Base-by-base conservation (phyloP, 2,888 invertebrate genomes). In the Ctenicera cuprea region DNA sequence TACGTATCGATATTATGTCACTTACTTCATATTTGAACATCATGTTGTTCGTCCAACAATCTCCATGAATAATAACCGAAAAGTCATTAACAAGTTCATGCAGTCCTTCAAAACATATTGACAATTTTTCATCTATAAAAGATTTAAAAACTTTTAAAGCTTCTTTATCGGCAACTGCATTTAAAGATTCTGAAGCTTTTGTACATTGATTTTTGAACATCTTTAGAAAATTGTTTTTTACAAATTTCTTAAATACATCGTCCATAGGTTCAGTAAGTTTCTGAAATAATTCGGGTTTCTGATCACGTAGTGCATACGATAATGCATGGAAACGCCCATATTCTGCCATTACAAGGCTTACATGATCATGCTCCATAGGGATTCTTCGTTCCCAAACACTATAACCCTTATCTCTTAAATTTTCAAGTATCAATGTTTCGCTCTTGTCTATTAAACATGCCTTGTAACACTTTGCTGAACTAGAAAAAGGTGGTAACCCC, bases 281-380 rank as follows among this genome's bases (percentile, higher is more conserved):
- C 62, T 18, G 78, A 52, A 68, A 80, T 81, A 65, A 43, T 16
- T 75, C 77, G 0, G 75, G 75, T 9, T 79, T 54, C 59, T 79
- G 76, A 43, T 80, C 76, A 45, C 79, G 79, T 38, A 82, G 41
- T 0, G 80, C 82, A 69, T 78, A 81, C 0, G 82, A 82, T 14
- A 82, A 73, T 0, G 81, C 78, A 67, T 83, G 83, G 30, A 77
- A 80, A 54, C 78, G 79, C 0, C 78, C 84, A 37, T 82, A 80
- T 41, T 80, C 78, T 20, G 75, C 74, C 22, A 84, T 64, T n/a
- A 82, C 79, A 14, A 83, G 50, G 26, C 71, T 74, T 0, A 82
- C 71, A 63, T 84, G 83, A 16, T 79, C 67, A 7, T 79, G 76
- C 68, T 82, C 78, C 76, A 83, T 77, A 8, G 80, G 77, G 26